Evolutionary conservation across 2,797 vertebrate genomes (phyloP), one percentile per base, ranked within the genome.

Genomic region (Rhabdomys pumilio): DNA sequence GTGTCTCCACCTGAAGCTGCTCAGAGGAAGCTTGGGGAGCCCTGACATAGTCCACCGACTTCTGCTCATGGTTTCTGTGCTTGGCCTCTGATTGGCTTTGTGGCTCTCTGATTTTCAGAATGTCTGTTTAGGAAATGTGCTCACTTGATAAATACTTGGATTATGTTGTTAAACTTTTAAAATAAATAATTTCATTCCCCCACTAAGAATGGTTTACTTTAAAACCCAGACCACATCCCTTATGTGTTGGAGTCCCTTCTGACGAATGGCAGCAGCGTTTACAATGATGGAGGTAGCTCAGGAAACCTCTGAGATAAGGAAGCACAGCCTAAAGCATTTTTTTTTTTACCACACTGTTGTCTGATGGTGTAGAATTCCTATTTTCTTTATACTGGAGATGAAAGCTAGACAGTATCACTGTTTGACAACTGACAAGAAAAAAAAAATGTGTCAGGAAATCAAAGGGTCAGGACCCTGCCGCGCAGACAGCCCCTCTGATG

Each of bases 371-470:
- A 8, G 2, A 4, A 29, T 53, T 80, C 88, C 0, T 73, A 13
- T 26, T n/a, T 82, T 76, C 57, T 94, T 69, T 75, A 24, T 76
- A n/a, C 24, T 20, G 79, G 67, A 80, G 65, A 24, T 53, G 34
- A 41, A 95, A 82, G 14, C 79, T 83, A 63, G 26, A 31, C 24
- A 53, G 26, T 89, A 34, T 89, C 63, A 29, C 34, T 93, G 0
- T 86, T 89, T 90, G 86, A 90, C 75, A 91, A 57, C 75, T 61
- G 87, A 93, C 91, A 81, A 89, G 94, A 59, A 65, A 97, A n/a
- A n/a, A 72, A 72, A 72, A 72, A 87, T 0, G 7, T 89, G 76
- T 88, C 91, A 93, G 90, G 53, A 92, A 94, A 57, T 91, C 57
- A 84, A 61, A 95, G 24, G 53, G 12, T 29, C 65, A 95, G 61